A percentile compares a stretch with the other conserved stretches of the same genome.
Evolutionary conservation across 2,797 vertebrate genomes (phyloP).

Genomic region (Aphelocoma californica): DNA sequence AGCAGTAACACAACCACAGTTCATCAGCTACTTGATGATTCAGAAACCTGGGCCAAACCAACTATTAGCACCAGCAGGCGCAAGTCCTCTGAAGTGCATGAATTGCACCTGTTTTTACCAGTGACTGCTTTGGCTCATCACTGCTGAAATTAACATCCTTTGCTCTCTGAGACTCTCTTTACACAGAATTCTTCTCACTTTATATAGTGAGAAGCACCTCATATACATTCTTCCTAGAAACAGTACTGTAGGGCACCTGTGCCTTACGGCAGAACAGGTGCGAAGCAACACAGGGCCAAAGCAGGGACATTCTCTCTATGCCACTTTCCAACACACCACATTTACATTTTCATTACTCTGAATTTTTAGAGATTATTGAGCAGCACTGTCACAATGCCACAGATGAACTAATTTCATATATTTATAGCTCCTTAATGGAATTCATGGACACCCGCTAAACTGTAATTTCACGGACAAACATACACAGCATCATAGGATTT

Average conservation of each 20-base stretch:
- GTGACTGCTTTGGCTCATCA: not conserved
- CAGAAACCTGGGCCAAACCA: not conserved
- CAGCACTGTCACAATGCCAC: not conserved
- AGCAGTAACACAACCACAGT: not conserved
- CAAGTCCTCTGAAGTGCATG: fast-evolving
- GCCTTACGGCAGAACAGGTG: not conserved
- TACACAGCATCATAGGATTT: not conserved
- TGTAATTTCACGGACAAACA: not conserved
- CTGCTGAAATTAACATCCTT: not conserved
- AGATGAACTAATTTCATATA: not conserved
- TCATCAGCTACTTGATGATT: not conserved
- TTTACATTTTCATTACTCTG: not conserved
- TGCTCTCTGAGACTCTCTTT: not conserved
- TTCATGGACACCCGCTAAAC: not conserved
- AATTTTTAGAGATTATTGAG: not conserved
- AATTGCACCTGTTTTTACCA: not conserved
- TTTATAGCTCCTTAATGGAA: not conserved
- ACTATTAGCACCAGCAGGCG: not conserved
- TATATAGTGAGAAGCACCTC: fast-evolving
- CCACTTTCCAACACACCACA: not conserved
- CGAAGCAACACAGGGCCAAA: not conserved
- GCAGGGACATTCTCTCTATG: not conserved
- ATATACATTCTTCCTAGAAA: not conserved
- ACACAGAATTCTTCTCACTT: not conserved
- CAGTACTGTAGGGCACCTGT: not conserved